Evolutionary conservation across 2,113 vertebrate genomes (phyloP).

Genomic region (Catagonus wagneri): DNA sequence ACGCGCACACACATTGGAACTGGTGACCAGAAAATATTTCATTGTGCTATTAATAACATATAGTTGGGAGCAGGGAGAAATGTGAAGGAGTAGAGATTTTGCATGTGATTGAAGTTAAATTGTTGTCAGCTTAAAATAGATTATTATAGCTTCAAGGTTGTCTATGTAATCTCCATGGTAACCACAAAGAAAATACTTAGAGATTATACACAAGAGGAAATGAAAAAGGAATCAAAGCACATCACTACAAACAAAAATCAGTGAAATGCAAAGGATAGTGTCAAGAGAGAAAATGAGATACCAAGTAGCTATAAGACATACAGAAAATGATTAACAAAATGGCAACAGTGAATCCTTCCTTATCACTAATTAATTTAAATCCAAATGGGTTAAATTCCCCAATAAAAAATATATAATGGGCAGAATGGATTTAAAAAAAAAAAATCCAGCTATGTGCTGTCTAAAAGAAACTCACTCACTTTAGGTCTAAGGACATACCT

Average conservation of each 20-base stretch:
- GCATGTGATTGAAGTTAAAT: not conserved
- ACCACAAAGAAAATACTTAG: not conserved
- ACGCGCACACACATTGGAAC: not conserved
- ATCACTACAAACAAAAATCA: not conserved
- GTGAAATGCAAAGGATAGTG: not conserved
- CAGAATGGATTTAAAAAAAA: not conserved
- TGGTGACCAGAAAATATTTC: not conserved
- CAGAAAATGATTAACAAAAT: not conserved
- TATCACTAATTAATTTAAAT: not conserved
- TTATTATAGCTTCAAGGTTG: not conserved
- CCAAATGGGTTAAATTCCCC: not conserved
- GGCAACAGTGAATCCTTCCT: not conserved
- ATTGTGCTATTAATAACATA: not conserved
- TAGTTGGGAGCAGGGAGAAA: not conserved
- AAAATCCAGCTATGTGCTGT: not conserved
- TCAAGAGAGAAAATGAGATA: not conserved
- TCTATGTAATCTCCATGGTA: not conserved
- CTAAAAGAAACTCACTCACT: not conserved
- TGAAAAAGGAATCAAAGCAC: not conserved
- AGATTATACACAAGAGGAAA: not conserved
- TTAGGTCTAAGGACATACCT: not conserved
- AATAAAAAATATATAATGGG: not conserved
- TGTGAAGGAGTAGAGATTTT: not conserved
- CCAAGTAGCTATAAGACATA: not conserved
- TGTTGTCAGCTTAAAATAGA: not conserved